Evolutionary conservation across 2,888 invertebrate genomes (phyloP).

Genomic region (Euproctis similis): DNA sequence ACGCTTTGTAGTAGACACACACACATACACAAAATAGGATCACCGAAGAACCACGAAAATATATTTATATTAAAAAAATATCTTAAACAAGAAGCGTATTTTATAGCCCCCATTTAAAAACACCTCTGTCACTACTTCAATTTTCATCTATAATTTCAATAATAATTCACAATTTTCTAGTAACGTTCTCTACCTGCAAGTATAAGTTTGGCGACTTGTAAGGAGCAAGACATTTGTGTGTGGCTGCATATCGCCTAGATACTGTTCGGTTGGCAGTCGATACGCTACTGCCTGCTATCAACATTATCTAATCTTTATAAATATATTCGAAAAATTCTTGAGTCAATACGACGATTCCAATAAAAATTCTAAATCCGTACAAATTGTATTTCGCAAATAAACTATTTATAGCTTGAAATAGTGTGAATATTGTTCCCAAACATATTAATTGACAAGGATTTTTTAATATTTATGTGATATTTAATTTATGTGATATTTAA

Average conservation of each 20-base stretch:
- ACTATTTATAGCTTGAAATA: too few species aligned
- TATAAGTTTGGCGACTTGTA: constrained; percentile 40
- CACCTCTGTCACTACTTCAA: constrained; percentile 7
- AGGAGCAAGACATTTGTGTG: constrained; percentile 52
- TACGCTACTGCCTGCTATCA: constrained; percentile 27
- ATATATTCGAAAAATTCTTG: constrained; percentile 34
- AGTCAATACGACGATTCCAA: constrained; percentile 17
- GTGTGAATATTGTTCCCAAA: too few species aligned
- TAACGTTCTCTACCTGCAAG: constrained; percentile 42
- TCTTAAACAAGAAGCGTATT: neutral
- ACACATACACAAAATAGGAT: constrained; percentile 5
- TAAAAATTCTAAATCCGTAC: too few species aligned
- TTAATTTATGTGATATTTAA: too few species aligned
- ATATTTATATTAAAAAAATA: neutral
- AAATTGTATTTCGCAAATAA: too few species aligned
- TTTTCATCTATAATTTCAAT: constrained; percentile 12
- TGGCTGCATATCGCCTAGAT: constrained; percentile 10
- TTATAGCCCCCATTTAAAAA: constrained; percentile 7
- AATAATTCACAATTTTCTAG: constrained; percentile 5
- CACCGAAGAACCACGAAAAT: constrained; percentile 1
- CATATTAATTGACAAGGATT: too few species aligned
- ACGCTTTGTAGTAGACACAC: too few species aligned
- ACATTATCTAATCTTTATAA: constrained; percentile 48
- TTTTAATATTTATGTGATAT: too few species aligned
- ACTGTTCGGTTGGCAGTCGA: constrained; percentile 10